Conservation (phyloP, 2,113 vertebrate genomes). For the Bothrops jararaca region DNA sequence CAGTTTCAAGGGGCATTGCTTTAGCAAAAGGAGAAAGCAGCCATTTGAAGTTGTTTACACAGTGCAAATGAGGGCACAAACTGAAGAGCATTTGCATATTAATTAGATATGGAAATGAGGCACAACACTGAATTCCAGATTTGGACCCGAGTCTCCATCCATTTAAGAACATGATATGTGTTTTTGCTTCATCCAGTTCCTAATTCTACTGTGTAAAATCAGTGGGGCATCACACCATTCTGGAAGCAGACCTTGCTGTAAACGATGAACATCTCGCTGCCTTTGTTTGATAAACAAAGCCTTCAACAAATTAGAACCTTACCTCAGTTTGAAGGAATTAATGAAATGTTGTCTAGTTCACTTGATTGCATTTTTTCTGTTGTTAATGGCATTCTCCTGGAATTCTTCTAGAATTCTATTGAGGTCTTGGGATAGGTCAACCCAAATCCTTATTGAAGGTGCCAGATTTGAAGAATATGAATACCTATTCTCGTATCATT, state of each 20-base stretch:
- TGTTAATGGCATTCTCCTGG: background rate
- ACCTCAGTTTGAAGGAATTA: slow-evolving; percentile 2
- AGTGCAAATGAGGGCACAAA: slow-evolving; percentile 40
- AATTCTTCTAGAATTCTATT: background rate
- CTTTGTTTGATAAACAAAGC: background rate
- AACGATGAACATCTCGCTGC: background rate
- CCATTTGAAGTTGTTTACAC: slow-evolving; percentile 51
- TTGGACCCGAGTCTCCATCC: background rate
- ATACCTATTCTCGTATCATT: background rate
- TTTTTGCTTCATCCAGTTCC: background rate
- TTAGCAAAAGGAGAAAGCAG: slow-evolving; percentile 43
- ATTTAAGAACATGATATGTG: background rate
- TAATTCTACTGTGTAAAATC: slow-evolving; percentile 23
- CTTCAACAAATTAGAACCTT: background rate
- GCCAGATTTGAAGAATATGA: background rate
- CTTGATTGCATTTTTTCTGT: background rate
- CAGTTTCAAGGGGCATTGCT: slow-evolving; percentile 44
- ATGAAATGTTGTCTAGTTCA: background rate
- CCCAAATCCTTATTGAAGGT: background rate
- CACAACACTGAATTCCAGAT: slow-evolving; percentile 1
- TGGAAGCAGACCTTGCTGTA: background rate
- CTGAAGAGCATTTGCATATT: slow-evolving; percentile 32
- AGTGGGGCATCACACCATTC: slow-evolving; percentile 2
- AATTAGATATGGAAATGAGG: slow-evolving; percentile 20
- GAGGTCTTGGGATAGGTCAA: too few relatives aligned